Evolutionary conservation across 2,113 vertebrate species (phyloP).

Genomic region (Chaetodon trifascialis): DNA sequence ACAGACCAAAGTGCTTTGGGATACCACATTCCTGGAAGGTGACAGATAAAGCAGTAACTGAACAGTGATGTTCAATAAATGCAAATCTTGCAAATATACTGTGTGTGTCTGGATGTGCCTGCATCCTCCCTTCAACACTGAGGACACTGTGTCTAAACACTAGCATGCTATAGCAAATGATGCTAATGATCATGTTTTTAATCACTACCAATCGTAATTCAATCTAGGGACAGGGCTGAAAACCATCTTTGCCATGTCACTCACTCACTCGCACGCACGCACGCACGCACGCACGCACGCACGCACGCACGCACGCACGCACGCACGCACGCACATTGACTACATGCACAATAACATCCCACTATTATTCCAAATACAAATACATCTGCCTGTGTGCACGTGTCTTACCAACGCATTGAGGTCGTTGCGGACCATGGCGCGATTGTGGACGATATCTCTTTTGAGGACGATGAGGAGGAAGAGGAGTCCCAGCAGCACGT

Average conservation of each 20-base stretch:
- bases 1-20: conserved; percentile 97
- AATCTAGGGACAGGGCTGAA: neutral
- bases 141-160: neutral
- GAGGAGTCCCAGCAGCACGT: conserved; percentile 94
- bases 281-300: neutral
- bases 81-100: neutral
- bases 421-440: conserved; percentile 88
- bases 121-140: neutral
- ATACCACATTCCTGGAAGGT: conserved; percentile 92
- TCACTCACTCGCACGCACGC: neutral
- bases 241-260: neutral
- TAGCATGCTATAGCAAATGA: neutral
- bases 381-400: neutral
- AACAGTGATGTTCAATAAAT: neutral
- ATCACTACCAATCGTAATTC: neutral
- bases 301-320: neutral
- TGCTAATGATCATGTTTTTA: neutral
- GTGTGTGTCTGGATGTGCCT: neutral
- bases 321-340: too few relatives aligned
- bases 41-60: neutral
- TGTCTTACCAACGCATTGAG: conserved; percentile 86
- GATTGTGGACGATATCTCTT: conserved; percentile 92
- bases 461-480: conserved; percentile 95
- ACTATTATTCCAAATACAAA: too few relatives aligned
- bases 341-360: too few relatives aligned